These are phyloP conservation scores for Hycleus phaleratus DNA, from an alignment of 1,140 invertebrate species.

Conservation along the genomic window DNA sequence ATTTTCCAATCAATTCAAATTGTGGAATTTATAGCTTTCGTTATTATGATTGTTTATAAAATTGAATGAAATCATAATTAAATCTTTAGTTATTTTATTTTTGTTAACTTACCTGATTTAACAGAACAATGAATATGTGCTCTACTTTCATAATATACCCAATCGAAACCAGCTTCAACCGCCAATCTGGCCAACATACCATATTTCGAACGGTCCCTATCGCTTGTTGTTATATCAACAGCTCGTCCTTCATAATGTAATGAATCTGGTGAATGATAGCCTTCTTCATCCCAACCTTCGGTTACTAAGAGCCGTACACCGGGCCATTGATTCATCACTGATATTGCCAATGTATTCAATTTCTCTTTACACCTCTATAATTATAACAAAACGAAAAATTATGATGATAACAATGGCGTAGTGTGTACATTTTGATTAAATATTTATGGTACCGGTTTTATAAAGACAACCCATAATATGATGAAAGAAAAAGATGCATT, in stretches of 20 bases:
- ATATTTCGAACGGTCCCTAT: constrained; percentile 85
- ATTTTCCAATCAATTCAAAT: no score
- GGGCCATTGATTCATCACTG: constrained; percentile 97
- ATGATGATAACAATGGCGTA: neutral
- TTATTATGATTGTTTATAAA: no score
- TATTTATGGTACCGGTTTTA: constrained; percentile 31
- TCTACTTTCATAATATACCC: constrained; percentile 94
- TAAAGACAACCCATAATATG: constrained; percentile 3
- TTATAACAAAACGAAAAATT: constrained; percentile 17
- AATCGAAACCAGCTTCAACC: constrained; percentile 95
- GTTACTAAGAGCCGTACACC: constrained; percentile 85
- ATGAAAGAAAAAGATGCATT: no score
- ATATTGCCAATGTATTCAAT: constrained; percentile 87
- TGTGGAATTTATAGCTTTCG: no score
- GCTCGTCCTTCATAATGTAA: constrained; percentile 94
- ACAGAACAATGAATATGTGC: constrained; percentile 96
- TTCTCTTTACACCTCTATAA: constrained; percentile 92
- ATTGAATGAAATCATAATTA: no score
- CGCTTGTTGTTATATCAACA: constrained; percentile 91
- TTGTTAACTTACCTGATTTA: constrained; percentile 76
- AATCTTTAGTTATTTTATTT: no score
- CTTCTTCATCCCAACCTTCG: constrained; percentile 91
- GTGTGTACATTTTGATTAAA: constrained; percentile 28
- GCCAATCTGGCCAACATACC: constrained; percentile 94
- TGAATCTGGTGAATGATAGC: constrained; percentile 68